phyloP scores from a whole-genome alignment of 1,140 invertebrate genomes.

The Drosophila guanche region DNA sequence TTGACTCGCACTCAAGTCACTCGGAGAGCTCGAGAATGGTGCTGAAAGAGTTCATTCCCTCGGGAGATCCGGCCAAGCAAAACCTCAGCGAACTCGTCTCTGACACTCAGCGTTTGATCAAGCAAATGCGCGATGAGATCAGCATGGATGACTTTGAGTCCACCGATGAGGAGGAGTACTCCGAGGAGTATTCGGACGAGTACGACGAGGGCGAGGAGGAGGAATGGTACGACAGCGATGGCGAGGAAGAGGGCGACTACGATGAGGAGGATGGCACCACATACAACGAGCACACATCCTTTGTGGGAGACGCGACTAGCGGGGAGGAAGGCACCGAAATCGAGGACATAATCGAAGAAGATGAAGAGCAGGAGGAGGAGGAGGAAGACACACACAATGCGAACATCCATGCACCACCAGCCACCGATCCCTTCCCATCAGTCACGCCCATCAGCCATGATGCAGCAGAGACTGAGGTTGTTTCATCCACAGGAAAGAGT shows the following conservation, averaged over 20 bases:
- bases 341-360: slow-evolving; percentile 66
- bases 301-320: slow-evolving; percentile 66
- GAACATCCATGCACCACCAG: slow-evolving; percentile 41
- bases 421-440: slow-evolving; percentile 50
- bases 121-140: slow-evolving; percentile 87
- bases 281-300: slow-evolving; percentile 46
- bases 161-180: slow-evolving; percentile 84
- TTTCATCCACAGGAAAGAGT: slow-evolving; percentile 48
- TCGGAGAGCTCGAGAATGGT: slow-evolving; percentile 41
- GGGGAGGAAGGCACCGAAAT: slow-evolving; percentile 67
- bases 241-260: slow-evolving; percentile 79
- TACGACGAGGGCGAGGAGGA: slow-evolving; percentile 83
- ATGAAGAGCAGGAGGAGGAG: slow-evolving; percentile 34
- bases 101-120: slow-evolving; percentile 86
- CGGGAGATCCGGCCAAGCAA: slow-evolving; percentile 78
- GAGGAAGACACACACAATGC: slow-evolving; percentile 17
- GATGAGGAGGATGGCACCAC: slow-evolving; percentile 61
- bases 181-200: slow-evolving; percentile 84
- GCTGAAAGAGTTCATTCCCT: slow-evolving; percentile 70
- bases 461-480: slow-evolving; percentile 37
- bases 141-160: slow-evolving; percentile 86
- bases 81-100: slow-evolving; percentile 85
- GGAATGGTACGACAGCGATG: slow-evolving; percentile 84
- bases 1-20: slow-evolving; percentile 53
- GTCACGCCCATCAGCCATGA: slow-evolving; percentile 64